Conservation (phyloP, 2,113 vertebrate species). For the Phalacrocorax pelagicus region DNA sequence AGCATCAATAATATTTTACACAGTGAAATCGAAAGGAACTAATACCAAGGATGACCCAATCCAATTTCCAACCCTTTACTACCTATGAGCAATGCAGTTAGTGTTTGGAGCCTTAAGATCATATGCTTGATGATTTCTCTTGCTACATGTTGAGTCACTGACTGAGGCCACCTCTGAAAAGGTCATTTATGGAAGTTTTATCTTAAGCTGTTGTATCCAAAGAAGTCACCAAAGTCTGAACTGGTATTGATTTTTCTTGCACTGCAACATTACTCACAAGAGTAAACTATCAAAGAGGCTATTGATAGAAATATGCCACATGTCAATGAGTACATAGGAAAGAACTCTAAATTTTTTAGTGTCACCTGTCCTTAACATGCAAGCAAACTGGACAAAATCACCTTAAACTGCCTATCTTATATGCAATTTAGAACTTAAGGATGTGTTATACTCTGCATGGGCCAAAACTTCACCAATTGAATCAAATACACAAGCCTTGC, state of each 20-base stretch:
- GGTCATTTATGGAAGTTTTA: neutral
- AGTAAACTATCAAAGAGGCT: neutral
- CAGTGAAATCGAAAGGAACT: constrained; percentile 27
- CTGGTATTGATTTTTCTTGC: neutral
- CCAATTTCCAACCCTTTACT: neutral
- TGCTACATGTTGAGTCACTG: neutral
- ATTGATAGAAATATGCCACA: neutral
- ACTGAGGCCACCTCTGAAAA: neutral
- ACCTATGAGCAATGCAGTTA: neutral
- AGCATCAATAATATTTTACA: neutral
- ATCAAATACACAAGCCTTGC: neutral
- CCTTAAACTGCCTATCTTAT: neutral
- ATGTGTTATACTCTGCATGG: neutral
- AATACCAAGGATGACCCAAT: neutral
- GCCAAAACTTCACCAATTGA: neutral
- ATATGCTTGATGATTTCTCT: neutral
- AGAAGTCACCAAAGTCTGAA: neutral
- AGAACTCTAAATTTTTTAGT: neutral
- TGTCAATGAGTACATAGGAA: neutral
- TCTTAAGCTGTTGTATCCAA: neutral
- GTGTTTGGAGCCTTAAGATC: neutral
- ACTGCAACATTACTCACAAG: neutral
- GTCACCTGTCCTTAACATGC: neutral
- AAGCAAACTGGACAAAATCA: neutral
- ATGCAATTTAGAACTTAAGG: neutral